Base-by-base conservation (phyloP, 2,113 vertebrate species). In the Melanerpes formicivorus region DNA sequence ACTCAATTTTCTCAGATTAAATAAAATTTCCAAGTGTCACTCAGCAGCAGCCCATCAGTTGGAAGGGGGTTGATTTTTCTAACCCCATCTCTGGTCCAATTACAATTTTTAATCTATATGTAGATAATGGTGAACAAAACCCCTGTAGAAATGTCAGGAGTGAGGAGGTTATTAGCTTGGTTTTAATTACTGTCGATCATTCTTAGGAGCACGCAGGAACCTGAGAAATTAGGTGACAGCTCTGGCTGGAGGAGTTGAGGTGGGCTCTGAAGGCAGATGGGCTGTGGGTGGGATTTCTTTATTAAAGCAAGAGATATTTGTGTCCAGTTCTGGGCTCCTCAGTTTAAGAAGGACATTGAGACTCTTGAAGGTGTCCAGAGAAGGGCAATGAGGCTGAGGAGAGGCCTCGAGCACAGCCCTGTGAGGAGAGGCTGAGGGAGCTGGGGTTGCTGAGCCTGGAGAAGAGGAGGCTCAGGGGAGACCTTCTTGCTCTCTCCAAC, bases 131-230 rank as follows among this genome's bases (percentile, higher is more conserved):
- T 93, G 98, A 98, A 98, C 97, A 97, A 98, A 98, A 98, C 98
- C 98, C 98, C 98, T 98, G 98, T 98, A 98, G 98, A 99, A 99
- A 99, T 99, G 98, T 98, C 98, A 99, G 96, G 98, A 98, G 98
- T 97, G 98, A 98, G 98, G 98, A 98, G 98, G 98, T 99, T 98
- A 99, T 99, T 99, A 99, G 98, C 98, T 98, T 98, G 98, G 98
- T 99, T 99, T 99, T 99, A 99, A 99, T 99, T 99, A 99, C 98
- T 98, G 98, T 99, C 98, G 97, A 98, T 99, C 98, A 99, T 98
- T 98, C 97, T 97, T 78, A 88, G 96, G 91, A 94, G 95, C 95
- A 94, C 34, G 77, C 76, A 37, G 96, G 89, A 97, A 91, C 97
- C 97, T 95, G 95, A 98, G 97, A 97, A 97, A 98, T 93, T 84